These are phyloP conservation scores for Andrena haemorrhoa DNA, from an alignment of 2,888 invertebrate species.

Conservation along the genomic window DNA sequence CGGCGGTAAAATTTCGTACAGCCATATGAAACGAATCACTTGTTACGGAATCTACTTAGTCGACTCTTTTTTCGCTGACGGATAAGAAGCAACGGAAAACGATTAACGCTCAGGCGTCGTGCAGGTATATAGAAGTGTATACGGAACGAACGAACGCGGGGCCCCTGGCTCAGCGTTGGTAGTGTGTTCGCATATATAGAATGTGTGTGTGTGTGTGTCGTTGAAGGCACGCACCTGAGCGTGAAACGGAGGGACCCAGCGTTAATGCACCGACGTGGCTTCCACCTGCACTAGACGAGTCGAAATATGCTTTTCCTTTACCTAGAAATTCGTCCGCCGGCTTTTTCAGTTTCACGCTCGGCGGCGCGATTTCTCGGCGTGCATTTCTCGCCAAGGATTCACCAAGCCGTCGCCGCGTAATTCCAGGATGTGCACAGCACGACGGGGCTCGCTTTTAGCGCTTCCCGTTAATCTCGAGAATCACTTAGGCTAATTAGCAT, in stretches of 20 bases:
- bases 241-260: conserved; percentile 71
- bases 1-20: conserved; percentile 20
- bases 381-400: conserved; percentile 18
- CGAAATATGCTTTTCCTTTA: conserved; percentile 52
- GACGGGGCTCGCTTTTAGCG: background rate
- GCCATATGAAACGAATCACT: conserved; percentile 26
- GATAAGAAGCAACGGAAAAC: conserved; percentile 58
- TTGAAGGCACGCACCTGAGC: conserved; percentile 78
- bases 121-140: conserved; percentile 42
- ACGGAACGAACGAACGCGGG: conserved; percentile 22
- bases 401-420: conserved; percentile 13
- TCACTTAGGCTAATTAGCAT: conserved; percentile 38
- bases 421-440: background rate
- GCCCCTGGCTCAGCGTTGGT: background rate
- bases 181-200: conserved; percentile 18
- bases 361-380: conserved; percentile 22
- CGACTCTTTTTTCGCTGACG: conserved; percentile 62
- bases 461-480: conserved; percentile 15
- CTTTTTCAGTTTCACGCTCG: conserved; percentile 34
- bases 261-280: conserved; percentile 71
- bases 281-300: conserved; percentile 69
- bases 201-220: conserved; percentile 60
- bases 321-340: conserved; percentile 41
- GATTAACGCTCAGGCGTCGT: conserved; percentile 46
- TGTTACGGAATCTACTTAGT: conserved; percentile 35